Evolutionary conservation across 2,797 vertebrate species (phyloP), one percentile per base, ranked within the genome.

Genomic region (Lerista edwardsae): DNA sequence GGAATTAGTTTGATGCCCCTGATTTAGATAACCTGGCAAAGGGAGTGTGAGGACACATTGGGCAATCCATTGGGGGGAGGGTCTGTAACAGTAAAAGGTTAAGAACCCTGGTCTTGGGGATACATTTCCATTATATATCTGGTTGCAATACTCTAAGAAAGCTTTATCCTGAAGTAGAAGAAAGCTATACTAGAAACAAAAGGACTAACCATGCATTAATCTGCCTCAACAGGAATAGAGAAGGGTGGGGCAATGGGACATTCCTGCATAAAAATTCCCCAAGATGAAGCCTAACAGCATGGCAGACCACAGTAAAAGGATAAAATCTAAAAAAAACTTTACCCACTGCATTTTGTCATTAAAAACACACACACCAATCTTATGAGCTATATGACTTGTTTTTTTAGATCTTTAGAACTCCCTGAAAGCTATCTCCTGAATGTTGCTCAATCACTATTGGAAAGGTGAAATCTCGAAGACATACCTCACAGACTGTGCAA

Each of bases 401-500:
- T 27, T 21, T 72, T 27, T 27, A 44, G 11, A 72, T 23, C 12
- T 44, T 44, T 27, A 44, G 27, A 72, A 61, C 59, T 61, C 61
- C 84, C 8, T 76, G 72, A 79, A 44, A 82, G 59, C 6, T 17
- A 17, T 55, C 15, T 55, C 51, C 51, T 55, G 51, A 17, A 55
- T 15, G 51, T 17, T 55, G 71, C 0, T 0, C 76, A n/a, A 12
- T 79, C 23, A 44, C 31, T 44, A 64, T n/a, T 6, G 78, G 5
- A 21, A 29, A 69, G 31, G 81, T 12, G 11, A 76, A 11, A n/a
- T 47, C 77, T 72, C 36, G 11, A 41, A 62, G 69, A 62, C 90
- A 10, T 91, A 99, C 98, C 98, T 99, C 98, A 76, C 98, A 99
- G 81, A 99, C 98, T 0, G 98, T 99, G 94, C 98, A 99, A 93